phyloP scores from a whole-genome alignment of 1,140 invertebrate genomes.

The Ladona fulva region DNA sequence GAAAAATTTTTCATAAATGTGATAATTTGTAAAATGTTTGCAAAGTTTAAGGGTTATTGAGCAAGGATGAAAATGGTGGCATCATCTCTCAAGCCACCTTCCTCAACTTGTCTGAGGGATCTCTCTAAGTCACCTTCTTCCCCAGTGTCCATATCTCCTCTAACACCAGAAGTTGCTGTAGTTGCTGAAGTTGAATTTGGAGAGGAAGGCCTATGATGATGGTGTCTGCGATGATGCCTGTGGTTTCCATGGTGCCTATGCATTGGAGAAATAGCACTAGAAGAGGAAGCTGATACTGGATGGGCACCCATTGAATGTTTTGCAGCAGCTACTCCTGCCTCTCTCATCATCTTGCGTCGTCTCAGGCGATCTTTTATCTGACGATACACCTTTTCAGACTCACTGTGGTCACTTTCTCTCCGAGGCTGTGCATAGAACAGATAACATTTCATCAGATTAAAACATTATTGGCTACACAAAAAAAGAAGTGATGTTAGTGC shows the following conservation, averaged over 20 bases:
- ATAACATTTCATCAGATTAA: not conserved
- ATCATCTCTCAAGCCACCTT: not conserved
- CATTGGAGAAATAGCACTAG: not conserved
- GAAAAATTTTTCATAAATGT: too few relatives aligned
- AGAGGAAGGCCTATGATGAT: not conserved
- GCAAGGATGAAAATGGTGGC: too few relatives aligned
- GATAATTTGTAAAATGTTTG: too few relatives aligned
- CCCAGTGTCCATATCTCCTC: not conserved
- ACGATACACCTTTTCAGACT: conserved; percentile 12
- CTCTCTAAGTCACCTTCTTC: not conserved
- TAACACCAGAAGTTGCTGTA: not conserved
- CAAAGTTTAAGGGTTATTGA: too few relatives aligned
- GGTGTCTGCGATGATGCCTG: not conserved
- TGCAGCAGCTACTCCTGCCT: not conserved
- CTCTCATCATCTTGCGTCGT: conserved; percentile 11
- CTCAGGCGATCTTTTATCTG: not conserved
- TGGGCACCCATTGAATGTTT: too few relatives aligned
- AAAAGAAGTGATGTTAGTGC: too few relatives aligned
- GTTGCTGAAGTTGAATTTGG: not conserved
- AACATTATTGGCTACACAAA: too few relatives aligned
- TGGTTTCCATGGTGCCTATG: not conserved
- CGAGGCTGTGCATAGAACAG: not conserved
- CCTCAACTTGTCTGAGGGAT: not conserved
- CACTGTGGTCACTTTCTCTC: conserved; percentile 15
- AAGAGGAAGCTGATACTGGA: too few relatives aligned